Evolutionary conservation across 2,797 vertebrate species (phyloP), one percentile per base, ranked within the genome.

Genomic region (Morelia viridis): DNA sequence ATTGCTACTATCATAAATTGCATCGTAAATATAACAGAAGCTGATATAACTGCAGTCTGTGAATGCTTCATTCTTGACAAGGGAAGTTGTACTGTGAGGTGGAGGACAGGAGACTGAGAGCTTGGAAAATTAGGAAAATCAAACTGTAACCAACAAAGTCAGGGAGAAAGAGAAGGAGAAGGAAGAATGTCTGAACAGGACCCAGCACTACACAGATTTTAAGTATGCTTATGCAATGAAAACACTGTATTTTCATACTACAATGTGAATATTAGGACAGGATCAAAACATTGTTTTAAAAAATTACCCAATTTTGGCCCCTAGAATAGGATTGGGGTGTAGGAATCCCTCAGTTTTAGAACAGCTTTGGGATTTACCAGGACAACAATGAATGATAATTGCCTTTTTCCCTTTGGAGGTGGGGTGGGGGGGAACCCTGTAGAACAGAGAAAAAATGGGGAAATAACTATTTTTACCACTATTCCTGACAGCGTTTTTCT

Each of bases 1-100:
- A 3, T 64, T 0, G 6, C 68, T 9, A 68, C 86, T 71, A 88
- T 83, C 68, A 88, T 90, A 84, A 90, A 90, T 87, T 90, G 41
- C 50, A 41, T 26, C 80, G 53, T 80, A 92, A 88, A 88, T 84
- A 46, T 76, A 92, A 87, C 57, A 86, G 35, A 83, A 90, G 17
- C 57, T 13, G 61, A 24, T 35, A 86, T 24, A 89, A 62, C 41
- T 9, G 62, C 53, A 85, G 58, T 85, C 15, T 65, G 24, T 85
- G 11, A 64, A 83, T 31, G n/a, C 64, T 13, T 57, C 56, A 57
- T 87, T 92, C 58, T 41, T 41, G 53, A 7, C 57, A 83, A 31
- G 24, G 31, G 11, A 64, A 83, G 26, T n/a, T 7, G 50, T 22
- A 58, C 17, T 26, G 19, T 28, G 83, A 76, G 15, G 35, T n/a